A percentile compares a stretch with the other conserved stretches of the same genome.
Evolutionary conservation across 2,113 vertebrate genomes (phyloP).

Genomic region (Pygoscelis antarcticus): DNA sequence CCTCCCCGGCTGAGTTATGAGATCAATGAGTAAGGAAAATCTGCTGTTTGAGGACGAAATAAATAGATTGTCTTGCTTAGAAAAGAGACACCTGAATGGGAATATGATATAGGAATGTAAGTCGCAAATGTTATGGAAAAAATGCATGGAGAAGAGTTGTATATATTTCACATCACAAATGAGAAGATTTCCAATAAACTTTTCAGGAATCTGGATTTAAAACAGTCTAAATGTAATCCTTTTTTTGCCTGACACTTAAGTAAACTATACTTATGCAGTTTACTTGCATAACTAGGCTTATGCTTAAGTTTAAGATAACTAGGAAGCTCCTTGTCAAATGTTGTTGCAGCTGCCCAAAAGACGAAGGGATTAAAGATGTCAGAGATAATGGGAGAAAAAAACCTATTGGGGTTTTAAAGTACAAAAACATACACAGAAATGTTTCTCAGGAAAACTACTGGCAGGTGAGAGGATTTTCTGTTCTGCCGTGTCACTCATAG

Average conservation of each 20-base stretch:
- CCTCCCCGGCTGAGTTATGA: background rate
- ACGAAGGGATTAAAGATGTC: background rate
- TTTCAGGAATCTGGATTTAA: background rate
- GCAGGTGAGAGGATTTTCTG: background rate
- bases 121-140: background rate
- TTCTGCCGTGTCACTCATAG: background rate
- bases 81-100: background rate
- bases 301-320: background rate
- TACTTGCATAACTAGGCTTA: background rate
- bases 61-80: background rate
- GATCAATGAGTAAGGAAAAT: background rate
- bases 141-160: background rate
- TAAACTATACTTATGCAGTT: background rate
- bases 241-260: background rate
- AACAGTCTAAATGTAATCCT: background rate
- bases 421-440: background rate
- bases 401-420: background rate
- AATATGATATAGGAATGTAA: background rate
- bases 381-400: background rate
- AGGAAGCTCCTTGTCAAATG: background rate
- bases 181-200: background rate
- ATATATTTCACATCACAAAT: background rate
- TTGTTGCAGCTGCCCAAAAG: background rate
- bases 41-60: background rate
- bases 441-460: background rate